Conservation (phyloP, 1,140 invertebrate species). For the Anoplolepis gracilipes region DNA sequence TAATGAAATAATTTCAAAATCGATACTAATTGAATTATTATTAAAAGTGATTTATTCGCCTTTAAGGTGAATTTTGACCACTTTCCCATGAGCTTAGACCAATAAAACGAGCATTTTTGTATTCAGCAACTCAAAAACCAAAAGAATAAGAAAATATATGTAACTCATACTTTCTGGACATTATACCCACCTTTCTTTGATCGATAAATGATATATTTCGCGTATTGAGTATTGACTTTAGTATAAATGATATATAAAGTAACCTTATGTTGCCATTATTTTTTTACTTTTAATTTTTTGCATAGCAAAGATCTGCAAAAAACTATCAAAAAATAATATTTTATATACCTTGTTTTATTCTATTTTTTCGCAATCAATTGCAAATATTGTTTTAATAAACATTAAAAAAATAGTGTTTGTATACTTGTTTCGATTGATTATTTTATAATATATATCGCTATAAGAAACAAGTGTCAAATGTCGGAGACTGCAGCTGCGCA, state of each 20-base stretch:
- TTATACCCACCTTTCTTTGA: too few relatives aligned
- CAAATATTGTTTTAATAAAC: neutral
- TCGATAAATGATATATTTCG: neutral
- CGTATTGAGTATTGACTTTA: neutral
- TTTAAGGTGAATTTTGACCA: too few relatives aligned
- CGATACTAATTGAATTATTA: too few relatives aligned
- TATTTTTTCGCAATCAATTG: neutral
- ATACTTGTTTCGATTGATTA: neutral
- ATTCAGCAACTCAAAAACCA: too few relatives aligned
- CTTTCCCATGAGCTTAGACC: too few relatives aligned
- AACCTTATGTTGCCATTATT: neutral
- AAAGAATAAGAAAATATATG: too few relatives aligned
- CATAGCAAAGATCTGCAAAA: neutral
- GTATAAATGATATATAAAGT: neutral
- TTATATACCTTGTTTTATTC: neutral
- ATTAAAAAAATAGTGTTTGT: neutral
- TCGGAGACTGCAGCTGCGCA: neutral
- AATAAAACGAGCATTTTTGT: too few relatives aligned
- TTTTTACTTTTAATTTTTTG: neutral
- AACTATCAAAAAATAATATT: neutral
- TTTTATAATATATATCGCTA: neutral
- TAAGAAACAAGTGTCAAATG: slow-evolving; percentile 14
- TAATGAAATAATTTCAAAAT: too few relatives aligned
- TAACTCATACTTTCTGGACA: too few relatives aligned
- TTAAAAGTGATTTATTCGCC: too few relatives aligned